These are phyloP conservation scores for Cybosia mesomella DNA, from an alignment of 2,888 invertebrate species.

Conservation along the genomic window DNA sequence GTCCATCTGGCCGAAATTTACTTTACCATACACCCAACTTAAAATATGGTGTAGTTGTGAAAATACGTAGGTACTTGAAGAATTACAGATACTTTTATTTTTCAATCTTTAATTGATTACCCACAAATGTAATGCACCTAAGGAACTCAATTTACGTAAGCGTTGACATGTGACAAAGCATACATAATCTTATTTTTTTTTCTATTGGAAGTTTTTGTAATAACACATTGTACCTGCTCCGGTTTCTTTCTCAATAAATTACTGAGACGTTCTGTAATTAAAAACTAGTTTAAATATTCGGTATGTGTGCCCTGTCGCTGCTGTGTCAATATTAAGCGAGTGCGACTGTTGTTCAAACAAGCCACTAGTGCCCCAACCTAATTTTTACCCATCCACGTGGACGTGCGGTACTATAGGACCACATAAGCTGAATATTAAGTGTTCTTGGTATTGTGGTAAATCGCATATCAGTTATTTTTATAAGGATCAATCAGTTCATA, in stretches of 20 bases:
- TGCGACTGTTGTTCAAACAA: slow-evolving; percentile 74
- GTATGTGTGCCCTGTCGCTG: slow-evolving; percentile 63
- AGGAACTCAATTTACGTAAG: not conserved
- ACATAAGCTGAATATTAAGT: slow-evolving; percentile 30
- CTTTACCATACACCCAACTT: too few relatives aligned
- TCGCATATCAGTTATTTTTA: not conserved
- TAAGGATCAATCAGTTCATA: not conserved
- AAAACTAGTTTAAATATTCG: slow-evolving; percentile 67
- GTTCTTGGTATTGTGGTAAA: slow-evolving; percentile 10
- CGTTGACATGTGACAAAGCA: not conserved
- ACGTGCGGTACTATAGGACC: slow-evolving; percentile 23
- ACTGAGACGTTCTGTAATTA: slow-evolving; percentile 63
- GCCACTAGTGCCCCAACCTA: slow-evolving; percentile 69
- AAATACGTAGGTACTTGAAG: too few relatives aligned
- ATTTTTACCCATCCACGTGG: slow-evolving; percentile 72
- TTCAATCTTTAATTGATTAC: not conserved
- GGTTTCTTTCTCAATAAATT: slow-evolving; percentile 36
- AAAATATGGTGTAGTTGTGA: too few relatives aligned
- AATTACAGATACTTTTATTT: not conserved
- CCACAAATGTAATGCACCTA: not conserved
- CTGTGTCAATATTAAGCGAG: slow-evolving; percentile 74
- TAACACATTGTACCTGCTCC: slow-evolving; percentile 12
- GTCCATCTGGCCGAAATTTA: too few relatives aligned
- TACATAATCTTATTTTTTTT: slow-evolving; percentile 1
- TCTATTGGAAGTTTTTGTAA: not conserved